Conservation (phyloP, 2,113 vertebrate genomes). For the Lophotis ruficrista region DNA sequence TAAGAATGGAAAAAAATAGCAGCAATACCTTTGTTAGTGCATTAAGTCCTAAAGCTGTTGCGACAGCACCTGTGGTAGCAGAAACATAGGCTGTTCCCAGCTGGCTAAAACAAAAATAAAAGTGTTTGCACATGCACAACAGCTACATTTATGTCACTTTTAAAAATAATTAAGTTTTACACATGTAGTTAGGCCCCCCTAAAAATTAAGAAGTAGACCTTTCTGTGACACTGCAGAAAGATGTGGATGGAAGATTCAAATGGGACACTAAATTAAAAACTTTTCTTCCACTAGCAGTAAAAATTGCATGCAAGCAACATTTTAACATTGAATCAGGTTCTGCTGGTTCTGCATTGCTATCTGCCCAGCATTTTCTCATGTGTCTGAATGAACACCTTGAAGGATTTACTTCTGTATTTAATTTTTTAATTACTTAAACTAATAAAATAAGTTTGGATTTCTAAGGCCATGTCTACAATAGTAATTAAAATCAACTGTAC, state of each 20-base stretch:
- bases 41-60: conserved; percentile 95
- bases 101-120: conserved; percentile 83
- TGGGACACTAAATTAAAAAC: not conserved
- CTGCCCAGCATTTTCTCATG: not conserved
- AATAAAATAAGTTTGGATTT: conserved; percentile 5
- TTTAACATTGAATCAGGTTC: not conserved
- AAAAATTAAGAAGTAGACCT: not conserved
- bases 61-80: conserved; percentile 94
- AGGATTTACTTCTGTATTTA: conserved; percentile 2
- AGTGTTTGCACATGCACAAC: not conserved
- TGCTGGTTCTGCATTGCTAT: not conserved
- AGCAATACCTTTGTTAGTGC: conserved; percentile 90
- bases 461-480: not conserved
- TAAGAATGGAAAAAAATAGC: not conserved
- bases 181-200: not conserved
- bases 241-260: not conserved
- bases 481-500: not conserved
- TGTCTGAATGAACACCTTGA: not conserved
- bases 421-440: not conserved
- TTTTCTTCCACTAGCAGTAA: not conserved
- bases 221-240: not conserved
- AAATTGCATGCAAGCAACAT: not conserved
- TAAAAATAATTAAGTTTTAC: not conserved
- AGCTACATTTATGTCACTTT: not conserved
- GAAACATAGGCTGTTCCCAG: conserved; percentile 95